Percentiles rank a stretch among this genome's conserved stretches.
phyloP scores from a whole-genome alignment of 2,797 vertebrate species.

The Chrysocyon brachyurus region DNA sequence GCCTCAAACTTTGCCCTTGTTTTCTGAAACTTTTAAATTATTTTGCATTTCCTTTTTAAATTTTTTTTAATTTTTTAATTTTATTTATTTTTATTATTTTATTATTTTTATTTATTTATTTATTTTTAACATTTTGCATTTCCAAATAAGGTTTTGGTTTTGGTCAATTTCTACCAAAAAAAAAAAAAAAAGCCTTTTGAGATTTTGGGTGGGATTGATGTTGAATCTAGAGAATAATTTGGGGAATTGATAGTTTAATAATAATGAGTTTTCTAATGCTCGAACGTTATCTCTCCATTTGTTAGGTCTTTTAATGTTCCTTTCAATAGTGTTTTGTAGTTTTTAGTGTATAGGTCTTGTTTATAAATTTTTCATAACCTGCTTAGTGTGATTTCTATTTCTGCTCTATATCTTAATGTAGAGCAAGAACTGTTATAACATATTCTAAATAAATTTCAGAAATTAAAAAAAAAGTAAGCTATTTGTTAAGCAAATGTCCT shows the following conservation, averaged over 20 bases:
- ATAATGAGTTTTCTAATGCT: not conserved
- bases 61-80: no score
- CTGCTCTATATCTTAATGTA: not conserved
- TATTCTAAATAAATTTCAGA: not conserved
- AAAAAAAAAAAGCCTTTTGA: not conserved
- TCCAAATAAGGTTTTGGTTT: not conserved
- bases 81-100: no score
- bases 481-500: constrained; percentile 7
- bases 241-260: not conserved
- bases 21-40: not conserved
- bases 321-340: not conserved
- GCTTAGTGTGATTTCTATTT: not conserved
- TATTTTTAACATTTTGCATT: not conserved
- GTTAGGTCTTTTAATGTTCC: not conserved
- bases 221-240: not conserved
- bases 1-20: not conserved
- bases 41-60: not conserved
- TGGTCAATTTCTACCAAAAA: not conserved
- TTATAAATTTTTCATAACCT: not conserved
- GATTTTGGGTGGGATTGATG: not conserved
- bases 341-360: not conserved
- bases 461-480: not conserved
- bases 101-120: no score
- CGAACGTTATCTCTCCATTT: not conserved
- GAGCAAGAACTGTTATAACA: constrained; percentile 4